A percentile compares a stretch with the other conserved stretches of the same genome.
These are phyloP conservation scores for Lamprologus ornatipinnis DNA, from an alignment of 2,113 vertebrate genomes.

Conservation along the genomic window DNA sequence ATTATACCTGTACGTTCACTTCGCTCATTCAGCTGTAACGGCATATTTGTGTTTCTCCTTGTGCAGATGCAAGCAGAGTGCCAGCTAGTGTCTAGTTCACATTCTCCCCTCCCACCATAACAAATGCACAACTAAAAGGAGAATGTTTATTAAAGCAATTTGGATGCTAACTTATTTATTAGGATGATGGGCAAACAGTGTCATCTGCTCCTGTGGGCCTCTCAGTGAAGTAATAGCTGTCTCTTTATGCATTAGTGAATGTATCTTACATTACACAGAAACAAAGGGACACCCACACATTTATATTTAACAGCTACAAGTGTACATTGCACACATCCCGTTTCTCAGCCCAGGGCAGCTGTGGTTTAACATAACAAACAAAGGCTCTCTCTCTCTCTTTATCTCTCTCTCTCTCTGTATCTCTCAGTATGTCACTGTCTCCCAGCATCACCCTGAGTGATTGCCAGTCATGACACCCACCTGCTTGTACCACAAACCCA, in stretches of 20 bases:
- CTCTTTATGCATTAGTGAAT: neutral
- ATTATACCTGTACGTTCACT: neutral
- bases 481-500: constrained; percentile 55
- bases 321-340: neutral
- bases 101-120: neutral
- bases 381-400: neutral
- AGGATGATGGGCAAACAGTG: neutral
- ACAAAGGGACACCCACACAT: neutral
- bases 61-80: neutral
- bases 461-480: constrained; percentile 50
- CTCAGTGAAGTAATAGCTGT: constrained; percentile 38
- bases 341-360: neutral
- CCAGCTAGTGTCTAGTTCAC: neutral
- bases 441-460: constrained; percentile 67
- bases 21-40: neutral
- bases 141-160: constrained; percentile 54
- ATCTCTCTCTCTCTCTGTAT: neutral
- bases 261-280: neutral
- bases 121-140: constrained; percentile 19
- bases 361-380: constrained; percentile 35
- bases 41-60: neutral
- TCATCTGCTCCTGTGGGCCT: constrained; percentile 33
- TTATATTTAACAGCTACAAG: neutral
- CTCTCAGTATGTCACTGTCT: constrained; percentile 59
- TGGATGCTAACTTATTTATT: constrained; percentile 22